phyloP scores from a whole-genome alignment of 2,888 invertebrate species.

The Phytoseiulus persimilis region DNA sequence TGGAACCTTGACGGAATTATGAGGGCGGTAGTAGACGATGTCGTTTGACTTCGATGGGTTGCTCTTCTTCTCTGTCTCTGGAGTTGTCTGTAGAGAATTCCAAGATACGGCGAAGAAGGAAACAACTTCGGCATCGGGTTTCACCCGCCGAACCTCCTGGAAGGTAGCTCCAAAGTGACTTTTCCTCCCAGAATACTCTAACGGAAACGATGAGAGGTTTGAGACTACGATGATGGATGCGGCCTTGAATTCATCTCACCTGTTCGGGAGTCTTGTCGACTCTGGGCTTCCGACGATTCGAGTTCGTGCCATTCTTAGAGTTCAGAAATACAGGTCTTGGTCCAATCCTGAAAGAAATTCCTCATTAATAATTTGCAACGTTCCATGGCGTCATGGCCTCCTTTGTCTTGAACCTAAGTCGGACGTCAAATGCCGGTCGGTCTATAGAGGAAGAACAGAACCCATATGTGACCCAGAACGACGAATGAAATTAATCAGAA shows the following conservation, averaged over 20 bases:
- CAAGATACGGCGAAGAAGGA: background rate
- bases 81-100: background rate
- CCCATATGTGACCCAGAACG: background rate
- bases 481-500: background rate
- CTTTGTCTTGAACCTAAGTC: background rate
- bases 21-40: background rate
- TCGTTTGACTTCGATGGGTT: background rate
- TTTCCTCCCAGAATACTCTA: no score
- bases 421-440: background rate
- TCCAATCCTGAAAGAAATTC: background rate
- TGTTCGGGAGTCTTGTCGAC: background rate
- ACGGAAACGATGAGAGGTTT: no score
- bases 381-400: background rate
- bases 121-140: conserved; percentile 8
- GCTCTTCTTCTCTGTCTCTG: background rate
- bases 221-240: background rate
- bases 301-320: background rate
- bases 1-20: background rate
- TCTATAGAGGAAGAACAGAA: background rate
- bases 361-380: background rate
- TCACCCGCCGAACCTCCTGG: background rate
- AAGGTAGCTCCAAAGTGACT: no score
- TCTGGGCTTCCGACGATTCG: background rate
- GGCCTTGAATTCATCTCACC: background rate
- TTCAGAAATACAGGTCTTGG: conserved; percentile 7